Evolutionary conservation across 2,797 vertebrate genomes (phyloP).

Genomic region (Premnoplex brunnescens): DNA sequence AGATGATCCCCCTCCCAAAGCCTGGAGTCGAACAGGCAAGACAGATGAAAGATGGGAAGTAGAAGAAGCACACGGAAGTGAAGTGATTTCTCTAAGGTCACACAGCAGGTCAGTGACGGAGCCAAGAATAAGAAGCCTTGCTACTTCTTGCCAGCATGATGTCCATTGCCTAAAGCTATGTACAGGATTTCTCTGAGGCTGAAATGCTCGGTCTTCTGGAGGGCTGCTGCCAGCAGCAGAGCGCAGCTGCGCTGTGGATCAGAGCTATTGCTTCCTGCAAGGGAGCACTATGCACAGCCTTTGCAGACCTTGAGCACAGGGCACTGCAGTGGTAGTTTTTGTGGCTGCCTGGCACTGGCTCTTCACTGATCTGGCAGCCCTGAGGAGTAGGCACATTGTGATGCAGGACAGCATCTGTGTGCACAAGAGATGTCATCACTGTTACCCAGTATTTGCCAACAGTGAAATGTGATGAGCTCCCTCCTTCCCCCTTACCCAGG

Average conservation of each 20-base stretch:
- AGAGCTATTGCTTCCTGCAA: background rate
- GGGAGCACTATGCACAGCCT: background rate
- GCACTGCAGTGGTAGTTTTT: background rate
- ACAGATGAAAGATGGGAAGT: slow-evolving; percentile 16
- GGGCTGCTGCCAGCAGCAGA: background rate
- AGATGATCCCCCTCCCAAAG: slow-evolving; percentile 28
- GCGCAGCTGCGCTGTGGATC: background rate
- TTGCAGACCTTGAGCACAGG: background rate
- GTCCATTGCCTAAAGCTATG: slow-evolving; percentile 40
- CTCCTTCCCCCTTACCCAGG: background rate
- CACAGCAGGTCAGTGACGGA: slow-evolving; percentile 33
- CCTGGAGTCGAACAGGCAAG: slow-evolving; percentile 32
- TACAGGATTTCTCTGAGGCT: slow-evolving; percentile 44
- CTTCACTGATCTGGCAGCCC: background rate
- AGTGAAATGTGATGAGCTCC: background rate
- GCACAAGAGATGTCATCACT: background rate
- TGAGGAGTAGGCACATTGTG: background rate
- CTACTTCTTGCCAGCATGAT: slow-evolving; percentile 59
- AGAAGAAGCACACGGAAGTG: slow-evolving; percentile 16
- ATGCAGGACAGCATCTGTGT: background rate
- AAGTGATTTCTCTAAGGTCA: slow-evolving; percentile 63
- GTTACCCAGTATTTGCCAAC: background rate
- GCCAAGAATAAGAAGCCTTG: slow-evolving; percentile 56
- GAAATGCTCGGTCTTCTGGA: slow-evolving; percentile 7
- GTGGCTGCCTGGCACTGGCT: fast-evolving